Conservation (phyloP, 1,140 invertebrate genomes). For the Oedothorax gibbosus region DNA sequence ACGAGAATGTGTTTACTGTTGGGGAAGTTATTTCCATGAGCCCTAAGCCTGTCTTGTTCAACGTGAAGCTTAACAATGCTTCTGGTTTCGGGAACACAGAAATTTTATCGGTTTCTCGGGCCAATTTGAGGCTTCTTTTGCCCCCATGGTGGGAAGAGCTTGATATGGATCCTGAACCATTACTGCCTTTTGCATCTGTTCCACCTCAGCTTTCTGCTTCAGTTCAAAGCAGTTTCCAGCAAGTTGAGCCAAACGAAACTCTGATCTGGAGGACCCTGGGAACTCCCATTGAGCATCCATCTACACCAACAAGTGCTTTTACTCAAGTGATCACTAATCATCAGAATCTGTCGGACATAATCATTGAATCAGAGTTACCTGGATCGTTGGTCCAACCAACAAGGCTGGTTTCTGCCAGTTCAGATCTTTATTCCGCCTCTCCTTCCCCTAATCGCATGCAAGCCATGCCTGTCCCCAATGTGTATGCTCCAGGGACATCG, state of each 20-base stretch:
- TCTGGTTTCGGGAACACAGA: conserved; percentile 62
- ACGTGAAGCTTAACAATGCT: conserved; percentile 76
- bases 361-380: conserved; percentile 41
- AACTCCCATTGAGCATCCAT: conserved; percentile 35
- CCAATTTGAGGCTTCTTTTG: conserved; percentile 87
- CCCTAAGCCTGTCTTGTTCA: conserved; percentile 80
- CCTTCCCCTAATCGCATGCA: conserved; percentile 61
- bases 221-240: conserved; percentile 15
- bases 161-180: conserved; percentile 71
- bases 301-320: conserved; percentile 51
- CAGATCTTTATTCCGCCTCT: conserved; percentile 68
- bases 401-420: conserved; percentile 62
- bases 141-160: conserved; percentile 97
- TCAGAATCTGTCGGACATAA: conserved; percentile 50
- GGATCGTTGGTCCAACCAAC: conserved; percentile 52
- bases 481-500: conserved; percentile 57
- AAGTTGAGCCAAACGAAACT: conserved; percentile 31
- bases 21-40: conserved; percentile 81
- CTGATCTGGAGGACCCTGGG: conserved; percentile 23
- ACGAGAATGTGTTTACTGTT: conserved; percentile 82
- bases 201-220: conserved; percentile 43
- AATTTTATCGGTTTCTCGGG: conserved; percentile 79
- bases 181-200: conserved; percentile 69
- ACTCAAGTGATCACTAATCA: conserved; percentile 59
- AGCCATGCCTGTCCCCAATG: conserved; percentile 60